These are phyloP conservation scores for Psittacula derbiana DNA, from an alignment of 2,797 vertebrate genomes.

Conservation along the genomic window DNA sequence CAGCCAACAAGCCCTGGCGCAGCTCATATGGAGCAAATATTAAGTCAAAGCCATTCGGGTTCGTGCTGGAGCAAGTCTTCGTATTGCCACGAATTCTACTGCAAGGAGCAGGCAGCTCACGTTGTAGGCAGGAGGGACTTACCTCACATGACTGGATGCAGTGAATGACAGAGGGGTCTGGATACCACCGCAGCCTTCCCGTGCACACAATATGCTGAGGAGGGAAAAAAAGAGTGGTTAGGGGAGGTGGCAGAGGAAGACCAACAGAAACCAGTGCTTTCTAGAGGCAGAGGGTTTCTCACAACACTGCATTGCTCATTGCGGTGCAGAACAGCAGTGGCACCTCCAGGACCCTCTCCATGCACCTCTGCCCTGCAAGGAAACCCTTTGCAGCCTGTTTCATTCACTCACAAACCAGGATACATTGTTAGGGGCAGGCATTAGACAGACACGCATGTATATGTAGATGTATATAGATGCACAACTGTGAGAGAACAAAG, in stretches of 20 bases:
- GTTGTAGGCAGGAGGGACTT: constrained; percentile 43
- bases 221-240: background rate
- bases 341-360: background rate
- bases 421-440: background rate
- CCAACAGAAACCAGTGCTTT: background rate
- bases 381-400: background rate
- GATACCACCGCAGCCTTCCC: constrained; percentile 88
- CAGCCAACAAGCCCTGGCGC: background rate
- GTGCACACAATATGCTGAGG: constrained; percentile 91
- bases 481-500: background rate
- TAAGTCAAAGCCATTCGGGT: background rate
- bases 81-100: background rate
- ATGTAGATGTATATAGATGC: background rate
- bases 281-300: background rate
- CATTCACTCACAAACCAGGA: background rate
- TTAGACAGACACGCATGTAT: rapidly evolving
- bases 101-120: background rate
- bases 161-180: constrained; percentile 84
- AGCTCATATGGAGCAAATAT: background rate
- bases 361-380: background rate
- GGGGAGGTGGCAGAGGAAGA: background rate
- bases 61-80: background rate
- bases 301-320: background rate
- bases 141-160: constrained; percentile 98
- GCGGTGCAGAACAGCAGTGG: background rate